Conservation (phyloP, 2,888 invertebrate species). For the Steinernema carpocapsae region DNA sequence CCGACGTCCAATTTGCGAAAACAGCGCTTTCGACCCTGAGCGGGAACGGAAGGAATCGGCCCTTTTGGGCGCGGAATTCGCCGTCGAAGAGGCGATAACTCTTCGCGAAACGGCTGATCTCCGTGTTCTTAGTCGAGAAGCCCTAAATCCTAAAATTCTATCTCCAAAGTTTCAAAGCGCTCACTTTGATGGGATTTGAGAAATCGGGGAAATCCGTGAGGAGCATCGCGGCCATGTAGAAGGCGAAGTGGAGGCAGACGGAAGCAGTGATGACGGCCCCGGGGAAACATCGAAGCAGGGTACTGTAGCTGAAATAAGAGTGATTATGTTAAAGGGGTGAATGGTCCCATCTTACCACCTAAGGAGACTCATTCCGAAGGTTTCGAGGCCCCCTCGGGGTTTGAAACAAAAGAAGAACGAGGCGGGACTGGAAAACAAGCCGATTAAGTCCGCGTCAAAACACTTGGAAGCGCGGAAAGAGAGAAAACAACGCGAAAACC, state of each 20-base stretch:
- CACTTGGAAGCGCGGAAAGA: neutral
- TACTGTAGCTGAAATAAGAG: neutral
- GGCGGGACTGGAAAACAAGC: neutral
- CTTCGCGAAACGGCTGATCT: constrained; percentile 18
- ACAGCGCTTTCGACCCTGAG: neutral
- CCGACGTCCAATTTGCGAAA: neutral
- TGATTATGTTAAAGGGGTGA: neutral
- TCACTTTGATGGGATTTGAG: constrained; percentile 1
- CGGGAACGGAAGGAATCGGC: neutral
- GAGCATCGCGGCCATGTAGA: constrained; percentile 3
- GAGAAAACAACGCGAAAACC: neutral
- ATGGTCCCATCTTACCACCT: neutral
- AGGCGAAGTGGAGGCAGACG: neutral
- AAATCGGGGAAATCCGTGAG: constrained; percentile 20
- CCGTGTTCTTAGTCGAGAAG: constrained; percentile 40
- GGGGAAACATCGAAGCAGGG: neutral
- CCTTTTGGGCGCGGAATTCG: constrained; percentile 18
- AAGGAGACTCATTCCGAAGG: neutral
- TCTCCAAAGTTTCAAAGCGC: too few relatives aligned
- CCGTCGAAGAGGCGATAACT: constrained; percentile 10
- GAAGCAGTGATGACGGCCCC: neutral
- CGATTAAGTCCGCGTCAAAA: constrained; percentile 3
- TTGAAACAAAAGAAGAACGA: neutral
- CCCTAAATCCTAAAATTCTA: constrained; percentile 37
- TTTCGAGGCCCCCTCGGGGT: neutral